A percentile compares a stretch with the other conserved stretches of the same genome.
Evolutionary conservation across 2,113 vertebrate species (phyloP).

Genomic region (Halichoerus grypus): DNA sequence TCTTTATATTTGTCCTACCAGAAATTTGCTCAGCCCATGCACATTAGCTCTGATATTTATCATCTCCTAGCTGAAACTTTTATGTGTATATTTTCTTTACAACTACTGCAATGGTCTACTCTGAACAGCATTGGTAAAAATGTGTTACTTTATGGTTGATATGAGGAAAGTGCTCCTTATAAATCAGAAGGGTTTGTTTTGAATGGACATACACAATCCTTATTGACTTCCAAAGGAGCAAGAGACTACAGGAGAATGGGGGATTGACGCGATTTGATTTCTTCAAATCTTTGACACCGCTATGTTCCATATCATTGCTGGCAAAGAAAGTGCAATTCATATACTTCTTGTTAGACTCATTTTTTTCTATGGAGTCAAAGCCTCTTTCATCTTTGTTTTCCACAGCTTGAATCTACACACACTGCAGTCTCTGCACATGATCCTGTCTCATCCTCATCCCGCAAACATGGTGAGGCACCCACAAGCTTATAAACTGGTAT

Average conservation of each 20-base stretch:
- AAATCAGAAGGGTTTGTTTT: neutral
- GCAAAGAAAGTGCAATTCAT: neutral
- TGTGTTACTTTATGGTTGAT: neutral
- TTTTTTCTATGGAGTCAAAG: neutral
- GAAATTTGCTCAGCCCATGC: neutral
- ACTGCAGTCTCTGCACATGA: accelerated
- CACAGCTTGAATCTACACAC: neutral
- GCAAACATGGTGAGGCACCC: accelerated
- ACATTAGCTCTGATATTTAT: neutral
- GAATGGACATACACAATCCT: neutral
- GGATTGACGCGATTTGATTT: neutral
- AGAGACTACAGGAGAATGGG: neutral
- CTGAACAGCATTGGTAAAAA: neutral
- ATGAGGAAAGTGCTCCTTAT: neutral
- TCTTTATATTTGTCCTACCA: conserved; percentile 35
- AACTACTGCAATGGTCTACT: neutral
- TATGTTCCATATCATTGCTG: neutral
- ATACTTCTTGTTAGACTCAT: neutral
- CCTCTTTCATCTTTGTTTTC: neutral
- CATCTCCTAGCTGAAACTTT: neutral
- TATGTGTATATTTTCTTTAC: neutral
- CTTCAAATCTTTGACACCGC: neutral
- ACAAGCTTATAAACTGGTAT: neutral
- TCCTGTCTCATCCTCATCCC: neutral
- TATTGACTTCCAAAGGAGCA: neutral